phyloP scores from a whole-genome alignment of 2,113 vertebrate genomes.

The Paratilapia polleni region DNA sequence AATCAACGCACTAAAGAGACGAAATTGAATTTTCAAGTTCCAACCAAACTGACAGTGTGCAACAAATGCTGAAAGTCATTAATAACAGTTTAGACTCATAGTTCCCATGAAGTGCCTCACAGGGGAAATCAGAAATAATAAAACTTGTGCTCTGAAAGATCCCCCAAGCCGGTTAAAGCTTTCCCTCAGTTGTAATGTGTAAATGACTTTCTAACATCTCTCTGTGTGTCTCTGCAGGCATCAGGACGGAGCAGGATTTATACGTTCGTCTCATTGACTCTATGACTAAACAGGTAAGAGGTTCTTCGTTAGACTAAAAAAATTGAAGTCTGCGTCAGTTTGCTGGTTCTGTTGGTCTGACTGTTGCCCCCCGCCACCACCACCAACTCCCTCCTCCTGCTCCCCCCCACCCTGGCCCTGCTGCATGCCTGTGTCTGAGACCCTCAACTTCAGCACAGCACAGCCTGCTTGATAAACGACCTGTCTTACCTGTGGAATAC shows the following conservation, averaged over 20 bases:
- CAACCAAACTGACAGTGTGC: background rate
- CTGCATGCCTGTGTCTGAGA: slow-evolving; percentile 72
- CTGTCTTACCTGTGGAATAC: slow-evolving; percentile 81
- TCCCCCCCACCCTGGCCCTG: background rate
- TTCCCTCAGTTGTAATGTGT: slow-evolving; percentile 10
- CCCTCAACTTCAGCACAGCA: slow-evolving; percentile 76
- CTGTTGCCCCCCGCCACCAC: background rate
- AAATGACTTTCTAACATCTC: slow-evolving; percentile 14
- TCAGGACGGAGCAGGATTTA: slow-evolving; percentile 95
- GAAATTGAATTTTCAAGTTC: background rate
- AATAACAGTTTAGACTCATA: slow-evolving; percentile 18
- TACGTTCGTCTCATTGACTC: slow-evolving; percentile 97
- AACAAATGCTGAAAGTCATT: slow-evolving; percentile 31
- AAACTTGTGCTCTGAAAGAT: slow-evolving; percentile 3
- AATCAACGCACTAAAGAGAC: background rate
- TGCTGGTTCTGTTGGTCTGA: slow-evolving; percentile 30
- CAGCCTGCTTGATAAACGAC: slow-evolving; percentile 75
- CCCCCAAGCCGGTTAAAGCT: background rate
- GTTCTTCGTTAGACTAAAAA: slow-evolving; percentile 18
- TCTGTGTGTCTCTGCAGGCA: slow-evolving; percentile 75
- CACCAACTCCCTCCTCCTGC: background rate
- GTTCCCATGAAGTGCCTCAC: slow-evolving; percentile 17
- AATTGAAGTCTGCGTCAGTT: slow-evolving; percentile 3
- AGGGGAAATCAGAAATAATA: slow-evolving; percentile 33
- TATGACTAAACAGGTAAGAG: slow-evolving; percentile 96